Evolutionary conservation across 2,113 vertebrate species (phyloP), one percentile per base, ranked within the genome.

Genomic region (Ahaetulla prasina): DNA sequence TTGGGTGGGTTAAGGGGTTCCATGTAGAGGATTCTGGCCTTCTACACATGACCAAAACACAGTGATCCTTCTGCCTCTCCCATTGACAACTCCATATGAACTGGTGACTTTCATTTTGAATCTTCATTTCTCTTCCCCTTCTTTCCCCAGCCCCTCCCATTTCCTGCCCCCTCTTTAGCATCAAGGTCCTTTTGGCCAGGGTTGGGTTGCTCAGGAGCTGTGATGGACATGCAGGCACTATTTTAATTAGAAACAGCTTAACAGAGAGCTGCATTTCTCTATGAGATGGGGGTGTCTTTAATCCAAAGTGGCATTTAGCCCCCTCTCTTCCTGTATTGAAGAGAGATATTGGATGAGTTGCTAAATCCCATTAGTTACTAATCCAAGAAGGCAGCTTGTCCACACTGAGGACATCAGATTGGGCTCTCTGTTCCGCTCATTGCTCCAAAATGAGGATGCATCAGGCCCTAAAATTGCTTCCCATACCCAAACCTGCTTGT

Each of bases 221-320:
- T 94, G 94, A 94, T 94, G 93, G 95, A 94, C 94, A 94, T 92
- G 92, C 85, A 89, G 1, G 20, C 93, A 85, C 90, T 89, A 84
- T 74, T 96, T 97, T 96, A 96, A 96, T 97, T 97, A 96, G 96
- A 96, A 96, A 95, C 94, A 94, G 95, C 95, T 96, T 97, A 96
- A 91, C 88, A 25, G 95, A 93, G 93, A 93, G 93, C 1, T 1
- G 55, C 88, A 39, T 30, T 93, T 92, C 63, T 86, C 7, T 60
- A 12, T 92, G 88, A 89, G 88, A 90, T 89, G 54, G 91, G 93
- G 89, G 91, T 27, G 47, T 89, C 88, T 92, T 92, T 90, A 11
- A 30, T 89, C 86, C 91, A 93, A 91, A 93, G 87, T 89, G 93
- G 93, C 89, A 74, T 93, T 93, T 94, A 93, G 88, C 90, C 60